Evolutionary conservation across 2,888 invertebrate genomes (phyloP), one percentile per base, ranked within the genome.

Genomic region (Crioceris asparagi): DNA sequence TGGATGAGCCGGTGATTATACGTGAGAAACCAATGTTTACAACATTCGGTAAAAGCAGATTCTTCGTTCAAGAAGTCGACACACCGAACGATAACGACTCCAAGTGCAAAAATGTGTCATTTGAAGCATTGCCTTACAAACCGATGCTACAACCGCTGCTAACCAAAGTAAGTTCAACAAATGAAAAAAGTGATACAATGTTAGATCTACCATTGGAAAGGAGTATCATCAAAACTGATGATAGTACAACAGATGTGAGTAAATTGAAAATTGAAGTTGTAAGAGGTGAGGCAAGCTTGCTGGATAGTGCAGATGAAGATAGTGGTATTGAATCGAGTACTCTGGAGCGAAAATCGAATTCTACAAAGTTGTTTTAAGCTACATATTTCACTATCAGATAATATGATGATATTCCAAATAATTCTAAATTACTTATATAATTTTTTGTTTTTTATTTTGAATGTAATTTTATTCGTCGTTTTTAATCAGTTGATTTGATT

Each of bases 261-360:
- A 53, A 50, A 36, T 32, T 35, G 5, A 50, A 52, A 31, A 48
- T 52, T 4, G 53, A 52, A 32, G 47, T 51, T 23, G 51, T 50
- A 8, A 46, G 60, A 35, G 75, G 74, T 1, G 77, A 75, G 51
- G 76, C 74, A 2, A 74, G 75, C 29, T 66, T 74, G 19, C 54
- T 75, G 29, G 77, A 78, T 57, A 75, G 75, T 51, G 75, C 75
- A 1, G 76, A 76, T 51, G 76, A 76, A 48, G 76, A 76, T 54
- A 76, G 75, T 17, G 77, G 76, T 3, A 76, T 77, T 32, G 77
- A 76, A 55, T 75, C 75, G 48, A 75, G 75, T 56, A 74, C 75
- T 6, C 64, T 75, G 19, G 75, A 76, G 52, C 62, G 75, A 32
- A 60, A 57, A 43, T 44, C 48, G 10, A 50, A 46, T 39, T 48